Evolutionary conservation across 2,113 vertebrate genomes (phyloP), one percentile per base, ranked within the genome.

Genomic region (Periophthalmus modestus): DNA sequence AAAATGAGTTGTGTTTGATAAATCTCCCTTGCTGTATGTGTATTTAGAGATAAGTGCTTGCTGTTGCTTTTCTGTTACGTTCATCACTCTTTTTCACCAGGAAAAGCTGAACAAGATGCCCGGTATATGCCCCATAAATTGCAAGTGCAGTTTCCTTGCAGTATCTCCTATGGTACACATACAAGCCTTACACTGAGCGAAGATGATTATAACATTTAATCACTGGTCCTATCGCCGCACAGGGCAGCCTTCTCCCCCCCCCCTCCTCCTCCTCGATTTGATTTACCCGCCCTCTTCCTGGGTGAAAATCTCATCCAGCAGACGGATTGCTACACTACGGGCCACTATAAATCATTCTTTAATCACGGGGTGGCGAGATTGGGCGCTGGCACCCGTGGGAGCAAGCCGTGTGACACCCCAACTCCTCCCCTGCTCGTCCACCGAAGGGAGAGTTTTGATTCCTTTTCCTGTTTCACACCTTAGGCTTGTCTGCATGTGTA

Each of bases 281-380:
- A 94, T 94, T 94, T 93, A 94, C 92, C 91, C 85, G 88, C 90
- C 92, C 92, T 91, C 88, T 88, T 90, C 80, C 83, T 78, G 10
- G 82, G 85, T 83, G 77, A 92, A 94, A 93, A 94, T 79, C 92
- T 90, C 84, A 93, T 94, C 91, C 90, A 84, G 81, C 75, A 94
- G 93, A 94, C 78, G 28, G 92, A 94, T 93, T 84, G 89, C 93
- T 90, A 90, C 89, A 82, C 4, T 66, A 36, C 66, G 82, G 23
- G 24, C 75, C 19, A 66, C 77, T 87, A 89, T 93, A 92, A 95
- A 95, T 95, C 94, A 95, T 93, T 94, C 92, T 94, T 94, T 92
- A 95, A 93, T 95, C 94, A 95, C 87, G 87, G 89, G 80, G 82
- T 88, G 81, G 74, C 68, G 85, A 88, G 92, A 92, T 90, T 88